Base-by-base conservation (phyloP, 2,888 invertebrate genomes). In the Coremacera marginata region DNA sequence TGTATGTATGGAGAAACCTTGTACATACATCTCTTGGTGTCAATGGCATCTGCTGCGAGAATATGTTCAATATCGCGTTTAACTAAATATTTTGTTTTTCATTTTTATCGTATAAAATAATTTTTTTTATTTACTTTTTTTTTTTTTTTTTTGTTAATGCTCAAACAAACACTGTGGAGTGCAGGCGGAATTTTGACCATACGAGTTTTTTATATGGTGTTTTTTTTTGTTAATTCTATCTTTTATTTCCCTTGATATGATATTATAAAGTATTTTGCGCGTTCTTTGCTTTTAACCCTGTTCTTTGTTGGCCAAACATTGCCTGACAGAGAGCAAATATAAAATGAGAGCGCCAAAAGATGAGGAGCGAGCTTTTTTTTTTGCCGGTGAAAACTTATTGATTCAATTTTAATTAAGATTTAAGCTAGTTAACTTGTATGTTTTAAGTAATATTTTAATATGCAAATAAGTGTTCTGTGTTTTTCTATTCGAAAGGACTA, bases 51-150 rank as follows among this genome's bases (percentile, higher is more conserved):
- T 67, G 67, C 37, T 44, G 44, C 44, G 11, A 44, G 67, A 67
- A 31, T 37, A 67, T 67, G 67, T 67, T 67, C 67, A 67, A 67
- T 67, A 67, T 67, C 67, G 37, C 67, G 67, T 70, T 51, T 22
- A 70, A 70, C 55, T 52, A 22, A 16, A 22, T 70, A 11, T 37
- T 44, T 34, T 60, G 19, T 25, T 60, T 60, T 60, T 3, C 25
- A 14, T 60, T 60, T 60, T n/a, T n/a, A 19, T 14, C 19, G 55
- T 55, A 55, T 55, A 8, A 22, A 22, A 22, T 55, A 25, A 2
- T 25, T 22, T 22, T 25, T 60, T 22, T 60, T 22, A 14, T 9
- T 25, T 60, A 22, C 1, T 2, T n/a, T 55, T 55, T 55, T 1
- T 11, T 44, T 44, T 44, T 9, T 1, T 44, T 44, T 1, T 37